These are phyloP conservation scores for Microtus oregoni DNA, from an alignment of 2,113 vertebrate species.

Conservation along the genomic window DNA sequence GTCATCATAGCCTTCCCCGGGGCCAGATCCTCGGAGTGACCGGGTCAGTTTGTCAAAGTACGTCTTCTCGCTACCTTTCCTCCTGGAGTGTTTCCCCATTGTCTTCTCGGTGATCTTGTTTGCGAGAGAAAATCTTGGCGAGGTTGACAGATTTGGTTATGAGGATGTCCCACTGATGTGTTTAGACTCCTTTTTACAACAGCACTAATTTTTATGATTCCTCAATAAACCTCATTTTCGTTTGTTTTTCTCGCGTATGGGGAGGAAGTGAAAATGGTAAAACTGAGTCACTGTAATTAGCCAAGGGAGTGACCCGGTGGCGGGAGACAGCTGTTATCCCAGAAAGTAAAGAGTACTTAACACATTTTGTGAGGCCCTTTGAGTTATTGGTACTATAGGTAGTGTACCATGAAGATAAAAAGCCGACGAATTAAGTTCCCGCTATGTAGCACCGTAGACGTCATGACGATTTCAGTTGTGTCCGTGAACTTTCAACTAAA, in stretches of 20 bases:
- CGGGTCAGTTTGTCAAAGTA: background rate
- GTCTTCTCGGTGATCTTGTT: background rate
- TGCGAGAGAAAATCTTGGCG: background rate
- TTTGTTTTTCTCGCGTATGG: constrained; percentile 2
- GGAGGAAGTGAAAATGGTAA: constrained; percentile 16
- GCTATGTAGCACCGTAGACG: background rate
- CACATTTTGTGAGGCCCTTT: background rate
- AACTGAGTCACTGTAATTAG: constrained; percentile 34
- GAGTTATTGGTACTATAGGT: background rate
- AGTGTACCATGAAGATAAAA: background rate
- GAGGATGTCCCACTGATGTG: background rate
- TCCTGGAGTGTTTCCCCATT: constrained; percentile 3
- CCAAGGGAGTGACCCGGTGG: background rate
- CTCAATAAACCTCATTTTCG: constrained; percentile 3
- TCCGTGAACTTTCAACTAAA: constrained; percentile 3
- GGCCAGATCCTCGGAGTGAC: background rate
- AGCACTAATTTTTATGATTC: background rate
- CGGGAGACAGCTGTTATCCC: constrained; percentile 6
- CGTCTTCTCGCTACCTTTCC: background rate
- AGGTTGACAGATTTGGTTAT: constrained; percentile 8
- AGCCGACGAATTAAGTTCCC: background rate
- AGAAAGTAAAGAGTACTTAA: constrained; percentile 25
- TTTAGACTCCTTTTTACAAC: background rate
- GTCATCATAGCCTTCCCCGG: background rate
- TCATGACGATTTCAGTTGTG: background rate